Evolutionary conservation across 2,797 vertebrate species (phyloP).

Genomic region (Sciurus carolinensis): DNA sequence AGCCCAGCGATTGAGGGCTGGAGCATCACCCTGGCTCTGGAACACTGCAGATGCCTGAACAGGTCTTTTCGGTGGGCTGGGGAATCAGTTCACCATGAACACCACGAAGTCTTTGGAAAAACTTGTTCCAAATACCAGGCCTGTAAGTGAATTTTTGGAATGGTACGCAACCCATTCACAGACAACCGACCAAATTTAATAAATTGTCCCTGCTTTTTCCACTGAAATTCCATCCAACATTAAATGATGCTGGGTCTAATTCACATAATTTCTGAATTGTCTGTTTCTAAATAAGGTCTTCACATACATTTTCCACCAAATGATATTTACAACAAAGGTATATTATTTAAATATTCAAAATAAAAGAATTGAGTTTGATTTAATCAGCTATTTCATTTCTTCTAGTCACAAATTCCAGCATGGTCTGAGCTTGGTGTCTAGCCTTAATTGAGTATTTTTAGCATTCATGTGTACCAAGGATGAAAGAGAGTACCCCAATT

Average conservation of each 20-base stretch:
- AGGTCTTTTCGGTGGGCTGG: background rate
- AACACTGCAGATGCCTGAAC: fast-evolving
- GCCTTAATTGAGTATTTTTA: background rate
- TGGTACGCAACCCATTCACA: background rate
- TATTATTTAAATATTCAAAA: constrained; percentile 8
- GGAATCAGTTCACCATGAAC: background rate
- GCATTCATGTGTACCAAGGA: background rate
- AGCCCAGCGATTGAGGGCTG: background rate
- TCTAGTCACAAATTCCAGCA: background rate
- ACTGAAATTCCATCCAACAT: background rate
- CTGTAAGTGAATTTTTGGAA: constrained; percentile 27
- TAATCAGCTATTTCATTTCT: background rate
- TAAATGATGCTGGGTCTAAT: background rate
- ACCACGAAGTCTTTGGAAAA: background rate
- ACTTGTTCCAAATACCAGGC: constrained; percentile 1
- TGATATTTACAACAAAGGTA: background rate
- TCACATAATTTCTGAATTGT: background rate
- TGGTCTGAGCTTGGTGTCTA: background rate
- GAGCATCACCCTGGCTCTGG: fast-evolving
- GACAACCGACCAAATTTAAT: background rate
- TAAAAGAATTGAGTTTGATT: background rate
- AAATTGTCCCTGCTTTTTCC: background rate
- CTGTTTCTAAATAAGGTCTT: constrained; percentile 34
- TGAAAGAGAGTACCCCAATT: background rate
- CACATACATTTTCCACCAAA: constrained; percentile 12